Base-by-base conservation (phyloP, 2,888 invertebrate species). In the Polydesmus complanatus region DNA sequence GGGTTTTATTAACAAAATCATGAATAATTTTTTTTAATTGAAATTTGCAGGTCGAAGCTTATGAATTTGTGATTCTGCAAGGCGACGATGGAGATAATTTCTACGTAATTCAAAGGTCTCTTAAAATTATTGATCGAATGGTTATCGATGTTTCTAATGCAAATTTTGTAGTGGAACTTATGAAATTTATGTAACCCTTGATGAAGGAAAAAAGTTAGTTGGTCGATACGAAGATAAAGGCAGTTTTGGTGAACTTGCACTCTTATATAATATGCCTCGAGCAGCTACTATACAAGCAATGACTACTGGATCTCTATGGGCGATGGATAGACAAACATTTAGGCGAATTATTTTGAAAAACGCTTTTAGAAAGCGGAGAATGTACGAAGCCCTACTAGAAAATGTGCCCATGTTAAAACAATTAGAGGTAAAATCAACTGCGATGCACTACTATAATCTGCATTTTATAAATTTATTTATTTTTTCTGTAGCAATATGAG, bases 61-160 rank as follows among this genome's bases (percentile, higher is more conserved):
- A 85, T 66, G 95, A 95, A 72, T 84, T 83, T 74, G 88, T 96
- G 68, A 96, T 96, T 74, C 84, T 88, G 70, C 95, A 96, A 77
- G 94, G 88, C 56, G 95, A 94, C 74, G 96, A 95, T 75, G 96
- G 96, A 26, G 96, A 97, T 78, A 95, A 96, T 78, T 97, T 97
- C 78, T 97, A 97, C 78, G 94, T 96, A 71, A 95, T 97, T 76
- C 93, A 94, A 79, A 88, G 85, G 88, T 58, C 8, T 22, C 5
- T 23, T 52, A 23, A 48, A 48, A 37, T 37, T 37, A 37, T 37
- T 37, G 37, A 37, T 37, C 14, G 2, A 48, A 19, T 19, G 1
- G 25, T 19, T 22, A 52, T 27, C 11, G 22, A 50, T 14, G 14
- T 51, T 57, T 14, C 21, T n/a, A 56, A 47, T 1, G 2, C 22